Percentiles rank a stretch among this genome's conserved stretches.
These are phyloP conservation scores for Oreochromis aureus DNA, from an alignment of 2,113 vertebrate genomes.

Conservation along the genomic window DNA sequence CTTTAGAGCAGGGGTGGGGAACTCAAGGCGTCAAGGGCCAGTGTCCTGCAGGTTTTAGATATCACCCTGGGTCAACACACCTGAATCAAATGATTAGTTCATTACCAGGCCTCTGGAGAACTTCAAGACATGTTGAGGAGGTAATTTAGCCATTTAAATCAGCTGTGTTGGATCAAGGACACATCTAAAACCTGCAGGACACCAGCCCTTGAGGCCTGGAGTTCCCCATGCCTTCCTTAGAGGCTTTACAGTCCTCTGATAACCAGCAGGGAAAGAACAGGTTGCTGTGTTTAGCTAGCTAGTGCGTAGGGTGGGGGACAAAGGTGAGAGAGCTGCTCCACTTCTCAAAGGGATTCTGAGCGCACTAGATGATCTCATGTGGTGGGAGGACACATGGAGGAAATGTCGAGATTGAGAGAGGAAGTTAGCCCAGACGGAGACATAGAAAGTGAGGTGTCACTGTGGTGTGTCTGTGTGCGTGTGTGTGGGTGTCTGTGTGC, in stretches of 20 bases:
- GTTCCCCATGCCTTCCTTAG: background rate
- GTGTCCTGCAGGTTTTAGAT: background rate
- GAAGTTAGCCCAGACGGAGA: background rate
- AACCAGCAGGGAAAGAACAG: constrained; percentile 8
- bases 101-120: background rate
- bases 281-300: background rate
- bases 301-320: background rate
- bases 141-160: background rate
- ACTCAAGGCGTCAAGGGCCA: background rate
- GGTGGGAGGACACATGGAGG: constrained; percentile 5
- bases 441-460: background rate
- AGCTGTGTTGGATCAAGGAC: background rate
- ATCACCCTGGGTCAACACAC: background rate
- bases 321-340: background rate
- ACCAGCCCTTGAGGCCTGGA: background rate
- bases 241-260: constrained; percentile 13
- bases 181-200: background rate
- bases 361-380: background rate
- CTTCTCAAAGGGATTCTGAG: constrained; percentile 6
- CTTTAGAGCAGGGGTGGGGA: background rate
- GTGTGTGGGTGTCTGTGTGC: background rate
- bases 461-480: background rate
- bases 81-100: background rate
- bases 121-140: background rate
- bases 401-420: background rate